phyloP scores from a whole-genome alignment of 2,888 invertebrate species.

The Galeopsomyia nigrocyanea region DNA sequence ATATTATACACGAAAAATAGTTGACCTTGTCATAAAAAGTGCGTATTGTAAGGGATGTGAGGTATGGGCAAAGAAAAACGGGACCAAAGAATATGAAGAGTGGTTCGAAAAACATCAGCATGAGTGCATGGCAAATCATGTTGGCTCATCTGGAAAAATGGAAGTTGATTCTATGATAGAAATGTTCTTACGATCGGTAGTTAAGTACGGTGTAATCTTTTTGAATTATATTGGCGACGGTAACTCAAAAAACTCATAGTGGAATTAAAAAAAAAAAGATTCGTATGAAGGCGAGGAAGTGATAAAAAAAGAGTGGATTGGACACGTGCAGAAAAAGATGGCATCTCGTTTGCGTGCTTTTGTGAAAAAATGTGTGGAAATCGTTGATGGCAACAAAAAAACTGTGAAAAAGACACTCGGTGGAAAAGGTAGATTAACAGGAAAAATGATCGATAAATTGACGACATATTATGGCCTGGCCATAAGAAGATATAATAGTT shows the following conservation, averaged over 20 bases:
- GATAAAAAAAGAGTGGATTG: too few species aligned
- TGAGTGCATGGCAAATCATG: not conserved
- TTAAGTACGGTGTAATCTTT: not conserved
- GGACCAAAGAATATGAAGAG: not conserved
- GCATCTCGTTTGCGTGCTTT: too few species aligned
- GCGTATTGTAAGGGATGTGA: slow-evolving; percentile 45
- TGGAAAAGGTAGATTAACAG: not conserved
- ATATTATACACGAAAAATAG: slow-evolving; percentile 24
- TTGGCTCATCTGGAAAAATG: not conserved
- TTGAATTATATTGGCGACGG: not conserved
- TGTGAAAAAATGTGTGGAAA: too few species aligned
- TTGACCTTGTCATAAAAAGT: slow-evolving; percentile 38
- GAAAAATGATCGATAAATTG: slow-evolving; percentile 45
- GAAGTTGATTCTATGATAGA: not conserved
- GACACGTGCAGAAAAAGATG: too few species aligned
- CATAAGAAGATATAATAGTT: slow-evolving; percentile 42
- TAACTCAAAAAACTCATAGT: not conserved
- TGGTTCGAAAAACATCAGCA: not conserved
- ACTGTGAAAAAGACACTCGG: too few species aligned
- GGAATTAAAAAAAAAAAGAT: too few species aligned
- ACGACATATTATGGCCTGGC: slow-evolving; percentile 45
- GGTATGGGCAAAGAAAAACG: slow-evolving; percentile 23
- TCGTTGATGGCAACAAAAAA: too few species aligned
- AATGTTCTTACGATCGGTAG: not conserved
- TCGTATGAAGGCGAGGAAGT: too few species aligned